Evolutionary conservation across 2,113 vertebrate species (phyloP).

Genomic region (Tachysurus fulvidraco): DNA sequence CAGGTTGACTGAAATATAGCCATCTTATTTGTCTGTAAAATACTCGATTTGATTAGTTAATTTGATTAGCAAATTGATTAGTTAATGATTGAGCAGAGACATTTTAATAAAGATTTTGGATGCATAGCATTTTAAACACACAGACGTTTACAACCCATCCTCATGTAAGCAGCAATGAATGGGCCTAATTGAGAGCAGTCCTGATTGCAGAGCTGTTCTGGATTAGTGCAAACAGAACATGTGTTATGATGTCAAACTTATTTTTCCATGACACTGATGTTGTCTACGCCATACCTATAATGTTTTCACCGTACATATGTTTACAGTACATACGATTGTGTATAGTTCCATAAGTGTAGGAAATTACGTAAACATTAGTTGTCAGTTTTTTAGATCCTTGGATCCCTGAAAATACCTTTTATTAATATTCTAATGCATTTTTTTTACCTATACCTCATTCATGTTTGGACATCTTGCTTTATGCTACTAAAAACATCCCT

Average conservation of each 20-base stretch:
- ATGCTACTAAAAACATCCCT: background rate
- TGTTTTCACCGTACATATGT: slow-evolving; percentile 13
- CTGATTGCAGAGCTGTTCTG: background rate
- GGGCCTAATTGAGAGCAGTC: background rate
- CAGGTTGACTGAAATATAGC: background rate
- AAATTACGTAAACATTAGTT: background rate
- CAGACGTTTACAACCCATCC: background rate
- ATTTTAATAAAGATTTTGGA: background rate
- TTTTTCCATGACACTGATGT: background rate
- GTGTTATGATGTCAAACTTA: background rate
- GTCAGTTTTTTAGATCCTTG: background rate
- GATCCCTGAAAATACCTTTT: too few species aligned
- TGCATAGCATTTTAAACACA: background rate
- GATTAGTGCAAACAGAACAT: background rate
- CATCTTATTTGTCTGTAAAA: background rate
- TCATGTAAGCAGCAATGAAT: background rate
- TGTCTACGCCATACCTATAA: background rate
- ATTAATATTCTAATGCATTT: background rate
- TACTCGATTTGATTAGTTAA: too few species aligned
- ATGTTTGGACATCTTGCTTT: background rate
- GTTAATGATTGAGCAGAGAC: background rate
- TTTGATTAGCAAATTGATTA: background rate
- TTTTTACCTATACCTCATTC: background rate
- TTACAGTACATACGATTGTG: slow-evolving; percentile 20
- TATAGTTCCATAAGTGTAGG: slow-evolving; percentile 12